phyloP scores from a whole-genome alignment of 2,797 vertebrate species.

The Otus scops region DNA sequence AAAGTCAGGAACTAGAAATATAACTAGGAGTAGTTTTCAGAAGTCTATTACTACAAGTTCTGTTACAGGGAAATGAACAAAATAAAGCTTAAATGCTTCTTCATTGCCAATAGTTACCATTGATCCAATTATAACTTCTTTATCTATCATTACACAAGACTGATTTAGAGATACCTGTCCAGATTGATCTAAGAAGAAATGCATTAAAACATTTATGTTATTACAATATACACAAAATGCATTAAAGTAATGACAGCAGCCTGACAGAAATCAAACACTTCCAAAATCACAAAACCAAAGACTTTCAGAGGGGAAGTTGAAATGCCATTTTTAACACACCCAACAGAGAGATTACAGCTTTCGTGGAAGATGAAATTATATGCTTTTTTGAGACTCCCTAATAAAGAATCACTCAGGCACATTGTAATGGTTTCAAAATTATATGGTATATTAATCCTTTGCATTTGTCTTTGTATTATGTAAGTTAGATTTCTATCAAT shows the following conservation, averaged over 20 bases:
- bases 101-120: not conserved
- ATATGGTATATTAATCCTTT: conserved; percentile 36
- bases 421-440: conserved; percentile 38
- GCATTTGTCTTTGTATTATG: conserved; percentile 40
- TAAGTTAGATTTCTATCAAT: conserved; percentile 47
- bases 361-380: not conserved
- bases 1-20: conserved; percentile 30
- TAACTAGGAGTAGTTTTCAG: not conserved
- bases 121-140: conserved; percentile 22
- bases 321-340: conserved; percentile 34
- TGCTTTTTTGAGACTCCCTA: conserved; percentile 19
- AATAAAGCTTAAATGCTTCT: conserved; percentile 23
- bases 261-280: not conserved
- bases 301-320: conserved; percentile 13
- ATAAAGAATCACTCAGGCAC: conserved; percentile 28
- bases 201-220: conserved; percentile 20
- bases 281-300: not conserved
- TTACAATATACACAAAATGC: conserved; percentile 12
- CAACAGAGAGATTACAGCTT: conserved; percentile 38
- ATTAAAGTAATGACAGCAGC: conserved; percentile 21
- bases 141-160: not conserved
- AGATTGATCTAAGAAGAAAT: conserved; percentile 16
- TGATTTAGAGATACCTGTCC: conserved; percentile 22
- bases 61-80: not conserved
- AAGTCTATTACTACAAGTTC: conserved; percentile 8